A percentile compares a stretch with the other conserved stretches of the same genome.
Conservation (phyloP, 2,113 vertebrate genomes). For the Coregonus clupeaformis region DNA sequence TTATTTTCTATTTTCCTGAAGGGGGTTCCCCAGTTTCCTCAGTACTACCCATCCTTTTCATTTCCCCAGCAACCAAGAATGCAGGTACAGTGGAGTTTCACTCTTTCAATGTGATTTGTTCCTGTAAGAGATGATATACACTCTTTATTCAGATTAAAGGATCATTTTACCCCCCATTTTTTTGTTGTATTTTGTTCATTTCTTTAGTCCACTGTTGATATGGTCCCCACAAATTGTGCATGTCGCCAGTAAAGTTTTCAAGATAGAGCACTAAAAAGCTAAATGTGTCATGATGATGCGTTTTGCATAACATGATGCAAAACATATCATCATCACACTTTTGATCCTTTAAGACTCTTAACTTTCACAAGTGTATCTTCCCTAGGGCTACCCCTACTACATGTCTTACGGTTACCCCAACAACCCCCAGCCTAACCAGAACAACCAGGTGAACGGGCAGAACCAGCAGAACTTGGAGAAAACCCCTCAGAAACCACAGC, state of each 20-base stretch:
- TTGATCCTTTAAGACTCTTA: neutral
- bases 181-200: too few relatives aligned
- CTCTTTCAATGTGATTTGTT: too few relatives aligned
- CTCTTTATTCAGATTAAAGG: too few relatives aligned
- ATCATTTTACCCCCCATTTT: too few relatives aligned
- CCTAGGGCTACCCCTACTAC: conserved; percentile 68
- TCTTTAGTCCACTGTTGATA: too few relatives aligned
- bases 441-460: conserved; percentile 8
- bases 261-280: too few relatives aligned
- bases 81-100: conserved; percentile 52
- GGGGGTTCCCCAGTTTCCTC: conserved; percentile 58
- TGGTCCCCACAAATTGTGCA: too few relatives aligned
- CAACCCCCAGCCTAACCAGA: conserved; percentile 59
- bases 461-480: conserved; percentile 57
- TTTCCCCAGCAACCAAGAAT: conserved; percentile 63
- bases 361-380: neutral
- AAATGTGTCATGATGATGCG: too few relatives aligned
- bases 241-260: too few relatives aligned
- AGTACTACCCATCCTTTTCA: conserved; percentile 56
- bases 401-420: conserved; percentile 67
- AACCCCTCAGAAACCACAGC: conserved; percentile 65
- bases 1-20: conserved; percentile 35
- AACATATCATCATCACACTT: too few relatives aligned
- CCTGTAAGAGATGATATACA: too few relatives aligned
- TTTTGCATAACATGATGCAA: too few relatives aligned